phyloP scores from a whole-genome alignment of 2,888 invertebrate species.

The Hipparchia semele region DNA sequence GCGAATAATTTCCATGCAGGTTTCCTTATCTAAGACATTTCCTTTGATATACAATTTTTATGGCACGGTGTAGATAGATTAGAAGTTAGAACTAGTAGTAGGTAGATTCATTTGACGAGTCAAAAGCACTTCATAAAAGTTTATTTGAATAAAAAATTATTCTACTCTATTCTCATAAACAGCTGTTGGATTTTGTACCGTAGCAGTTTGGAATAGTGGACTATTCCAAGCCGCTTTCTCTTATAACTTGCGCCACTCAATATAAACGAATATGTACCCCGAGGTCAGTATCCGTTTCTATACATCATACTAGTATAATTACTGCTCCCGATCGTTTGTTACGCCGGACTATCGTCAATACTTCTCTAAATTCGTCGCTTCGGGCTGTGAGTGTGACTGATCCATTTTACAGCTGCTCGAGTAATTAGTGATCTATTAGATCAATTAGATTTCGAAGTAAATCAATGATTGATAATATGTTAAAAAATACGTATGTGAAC shows the following conservation, averaged over 20 bases:
- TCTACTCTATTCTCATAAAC: no score
- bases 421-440: conserved; percentile 14
- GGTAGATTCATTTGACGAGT: no score
- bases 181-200: no score
- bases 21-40: no score
- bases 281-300: conserved; percentile 51
- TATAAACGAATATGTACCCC: conserved; percentile 44
- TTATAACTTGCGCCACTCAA: conserved; percentile 28
- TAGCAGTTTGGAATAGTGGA: no score
- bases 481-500: neutral
- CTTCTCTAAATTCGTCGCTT: conserved; percentile 33
- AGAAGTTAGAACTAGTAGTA: no score
- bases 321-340: conserved; percentile 54
- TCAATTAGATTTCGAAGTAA: conserved; percentile 1
- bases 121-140: no score
- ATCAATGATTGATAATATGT: neutral
- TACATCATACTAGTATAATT: conserved; percentile 64
- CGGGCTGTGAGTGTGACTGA: conserved; percentile 25
- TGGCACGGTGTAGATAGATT: no score
- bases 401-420: conserved; percentile 19
- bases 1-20: no score
- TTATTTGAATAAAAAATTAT: no score
- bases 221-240: conserved; percentile 2
- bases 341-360: conserved; percentile 45
- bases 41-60: no score